Conservation (phyloP, 1,140 invertebrate genomes). For the Euura saliciscinereae region DNA sequence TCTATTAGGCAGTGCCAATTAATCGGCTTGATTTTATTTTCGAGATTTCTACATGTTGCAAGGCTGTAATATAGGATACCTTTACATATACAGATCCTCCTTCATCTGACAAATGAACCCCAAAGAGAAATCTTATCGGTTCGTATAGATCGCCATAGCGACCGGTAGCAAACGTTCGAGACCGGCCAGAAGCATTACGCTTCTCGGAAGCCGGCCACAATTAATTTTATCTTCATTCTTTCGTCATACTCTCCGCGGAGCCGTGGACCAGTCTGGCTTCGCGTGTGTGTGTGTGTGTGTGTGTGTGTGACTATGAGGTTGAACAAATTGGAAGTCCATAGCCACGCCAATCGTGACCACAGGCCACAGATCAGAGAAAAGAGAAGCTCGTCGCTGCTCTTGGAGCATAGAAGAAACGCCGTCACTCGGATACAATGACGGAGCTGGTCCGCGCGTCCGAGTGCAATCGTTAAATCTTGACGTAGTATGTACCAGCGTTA, state of each 20-base stretch:
- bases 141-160: background rate
- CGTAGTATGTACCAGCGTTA: background rate
- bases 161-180: background rate
- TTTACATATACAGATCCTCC: background rate
- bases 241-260: slow-evolving; percentile 6
- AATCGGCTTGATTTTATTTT: background rate
- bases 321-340: background rate
- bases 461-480: background rate
- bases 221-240: slow-evolving; percentile 11
- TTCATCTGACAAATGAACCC: slow-evolving; percentile 1
- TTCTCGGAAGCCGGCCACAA: slow-evolving; percentile 1
- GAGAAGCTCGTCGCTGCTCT: no score
- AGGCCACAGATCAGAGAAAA: no score
- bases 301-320: background rate
- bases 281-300: no score
- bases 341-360: background rate
- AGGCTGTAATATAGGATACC: background rate
- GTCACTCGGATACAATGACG: background rate
- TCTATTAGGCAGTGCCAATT: slow-evolving; percentile 1
- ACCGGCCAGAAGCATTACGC: background rate
- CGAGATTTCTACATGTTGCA: background rate
- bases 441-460: background rate
- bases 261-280: background rate
- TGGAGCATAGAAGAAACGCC: no score
- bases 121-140: background rate